Evolutionary conservation across 2,113 vertebrate species (phyloP), one percentile per base, ranked within the genome.

Genomic region (Erpornis zantholeuca): DNA sequence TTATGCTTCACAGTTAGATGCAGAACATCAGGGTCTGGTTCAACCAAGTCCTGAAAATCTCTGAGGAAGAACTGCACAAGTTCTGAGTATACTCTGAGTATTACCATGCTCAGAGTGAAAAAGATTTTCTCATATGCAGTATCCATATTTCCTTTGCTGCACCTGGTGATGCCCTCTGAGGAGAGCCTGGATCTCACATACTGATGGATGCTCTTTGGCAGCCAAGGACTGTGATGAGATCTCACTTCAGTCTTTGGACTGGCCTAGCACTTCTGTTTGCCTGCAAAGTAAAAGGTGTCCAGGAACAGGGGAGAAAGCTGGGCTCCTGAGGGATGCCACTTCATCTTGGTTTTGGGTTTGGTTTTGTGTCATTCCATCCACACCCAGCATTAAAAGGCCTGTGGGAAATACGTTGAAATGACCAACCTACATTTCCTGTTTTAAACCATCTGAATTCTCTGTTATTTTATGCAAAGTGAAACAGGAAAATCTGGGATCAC

Each of bases 231-330:
- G 7, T 18, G 33, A 6, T 35, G 36, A n/a, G 17, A 57, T 61
- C 18, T 12, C 27, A 25, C 21, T 24, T 54, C 4, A 42, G 4
- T 27, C 10, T 76, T 88, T 35, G 21, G 15, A 3, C 12, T 29
- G 11, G 17, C 5, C 63, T 52, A 60, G 20, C 6, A 38, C 5
- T 71, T 82, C 6, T 57, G 7, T 53, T 68, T 87, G 24, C 8
- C 9, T 21, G 13, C 2, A 75, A 68, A n/a, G 13, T 28, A 17
- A 15, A 71, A 38, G 4, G 17, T 79, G 35, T 40, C 3, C 49
- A 56, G 78, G 65, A 85, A 3, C 0, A 49, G 3, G 12, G 6
- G 22, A 69, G 11, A 53, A 68, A 59, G 5, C 0, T 71, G 3
- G 17, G 9, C 5, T 85, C 40, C 21, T 70, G 22, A 56, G 24